Base-by-base conservation (phyloP, 2,888 invertebrate species). In the Caenorhabditis virilis region DNA sequence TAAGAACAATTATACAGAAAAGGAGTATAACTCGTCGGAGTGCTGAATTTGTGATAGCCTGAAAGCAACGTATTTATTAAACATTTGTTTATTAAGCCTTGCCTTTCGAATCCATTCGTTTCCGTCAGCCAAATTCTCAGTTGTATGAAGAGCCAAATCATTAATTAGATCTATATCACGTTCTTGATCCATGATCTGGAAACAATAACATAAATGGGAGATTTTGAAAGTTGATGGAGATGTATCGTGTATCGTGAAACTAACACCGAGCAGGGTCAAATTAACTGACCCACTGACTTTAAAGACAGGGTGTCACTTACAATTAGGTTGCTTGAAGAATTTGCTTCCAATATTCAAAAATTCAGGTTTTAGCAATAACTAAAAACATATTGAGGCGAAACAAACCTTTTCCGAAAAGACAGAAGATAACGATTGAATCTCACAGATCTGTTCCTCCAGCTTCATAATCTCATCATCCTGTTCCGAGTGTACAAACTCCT, bases 21-120 rank as follows among this genome's bases (percentile, higher is more conserved):
- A 98, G 86, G 55, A 95, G 89, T 88, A 92, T 95, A 15, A 94
- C 93, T 76, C 97, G 88, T 36, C 95, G 88, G 0, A 95, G 93
- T 1, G 97, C 97, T 85, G 95, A 95, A 80, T 97, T 95, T 0
- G 94, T 95, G 81, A 98, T 95, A 0, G n/a, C n/a, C n/a, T n/a
- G n/a, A n/a, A n/a, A n/a, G n/a, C n/a, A n/a, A n/a, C n/a, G n/a
- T n/a, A n/a, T n/a, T n/a, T n/a, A n/a, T n/a, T n/a, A n/a, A n/a
- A n/a, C n/a, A n/a, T n/a, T n/a, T n/a, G n/a, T n/a, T n/a, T n/a
- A n/a, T n/a, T n/a, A n/a, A n/a, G n/a, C n/a, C n/a, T n/a, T n/a
- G 97, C 95, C 84, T 86, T 91, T 72, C 94, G 88, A 51, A 98
- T 92, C 85, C 95, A 94, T 81, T 95, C 94, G 85, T 98, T 98